Percentiles rank a stretch among this genome's conserved stretches.
These are phyloP conservation scores for Oceanodroma tethys DNA, from an alignment of 2,113 vertebrate genomes.

Conservation along the genomic window DNA sequence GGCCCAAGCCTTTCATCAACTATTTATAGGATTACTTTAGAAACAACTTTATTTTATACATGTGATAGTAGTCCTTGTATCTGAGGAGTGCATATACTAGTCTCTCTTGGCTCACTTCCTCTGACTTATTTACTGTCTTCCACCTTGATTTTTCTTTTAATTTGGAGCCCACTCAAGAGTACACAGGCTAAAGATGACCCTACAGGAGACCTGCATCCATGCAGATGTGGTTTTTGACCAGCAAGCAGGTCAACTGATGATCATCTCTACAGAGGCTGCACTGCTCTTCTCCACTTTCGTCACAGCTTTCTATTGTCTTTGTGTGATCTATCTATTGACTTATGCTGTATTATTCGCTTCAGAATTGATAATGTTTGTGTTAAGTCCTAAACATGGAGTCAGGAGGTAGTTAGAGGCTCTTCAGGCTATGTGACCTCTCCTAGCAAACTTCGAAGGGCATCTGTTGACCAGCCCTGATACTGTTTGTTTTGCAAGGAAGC, in stretches of 20 bases:
- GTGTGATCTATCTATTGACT: background rate
- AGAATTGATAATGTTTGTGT: background rate
- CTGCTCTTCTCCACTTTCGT: background rate
- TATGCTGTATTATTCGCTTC: background rate
- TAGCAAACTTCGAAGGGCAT: constrained; percentile 9
- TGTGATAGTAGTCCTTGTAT: background rate
- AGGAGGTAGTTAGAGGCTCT: background rate
- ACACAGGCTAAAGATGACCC: background rate
- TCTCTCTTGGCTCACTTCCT: background rate
- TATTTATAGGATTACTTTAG: background rate
- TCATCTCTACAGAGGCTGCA: background rate
- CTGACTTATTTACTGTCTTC: background rate
- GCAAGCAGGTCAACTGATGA: background rate
- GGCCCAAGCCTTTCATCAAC: background rate
- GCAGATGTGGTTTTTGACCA: background rate
- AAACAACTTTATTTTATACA: background rate
- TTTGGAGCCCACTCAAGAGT: background rate
- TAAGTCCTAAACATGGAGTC: background rate
- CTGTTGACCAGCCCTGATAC: constrained; percentile 19
- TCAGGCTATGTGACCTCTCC: background rate
- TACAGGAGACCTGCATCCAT: background rate
- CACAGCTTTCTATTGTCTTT: background rate
- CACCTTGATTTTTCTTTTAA: background rate
- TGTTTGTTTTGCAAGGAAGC: constrained; percentile 48
- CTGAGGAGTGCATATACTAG: background rate